phyloP scores from a whole-genome alignment of 1,140 invertebrate species.

The Steinernema khuongi region DNA sequence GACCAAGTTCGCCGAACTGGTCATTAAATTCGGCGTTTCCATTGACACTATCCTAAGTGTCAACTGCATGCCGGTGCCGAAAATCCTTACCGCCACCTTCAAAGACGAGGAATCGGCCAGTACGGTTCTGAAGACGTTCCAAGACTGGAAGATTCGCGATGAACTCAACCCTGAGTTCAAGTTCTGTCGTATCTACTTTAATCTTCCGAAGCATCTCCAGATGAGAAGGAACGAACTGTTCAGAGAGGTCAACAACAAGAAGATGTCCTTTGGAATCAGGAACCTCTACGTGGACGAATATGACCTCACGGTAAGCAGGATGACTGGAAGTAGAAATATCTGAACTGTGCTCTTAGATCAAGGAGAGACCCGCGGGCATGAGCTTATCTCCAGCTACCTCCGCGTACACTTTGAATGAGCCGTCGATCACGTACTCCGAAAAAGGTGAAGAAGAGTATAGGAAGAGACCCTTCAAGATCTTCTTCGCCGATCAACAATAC shows the following conservation, averaged over 20 bases:
- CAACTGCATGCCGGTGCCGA: too few relatives aligned
- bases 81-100: not conserved
- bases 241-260: not conserved
- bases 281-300: not conserved
- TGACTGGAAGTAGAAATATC: not conserved
- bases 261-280: not conserved
- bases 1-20: not conserved
- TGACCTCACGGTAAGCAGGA: not conserved
- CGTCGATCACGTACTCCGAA: too few relatives aligned
- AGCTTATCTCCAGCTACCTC: too few relatives aligned
- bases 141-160: not conserved
- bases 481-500: not conserved
- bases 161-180: not conserved
- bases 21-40: not conserved
- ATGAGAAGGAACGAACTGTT: not conserved
- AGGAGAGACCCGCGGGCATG: not conserved
- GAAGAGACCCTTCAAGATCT: not conserved
- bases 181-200: not conserved
- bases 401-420: too few relatives aligned
- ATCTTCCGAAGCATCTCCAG: not conserved
- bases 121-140: not conserved
- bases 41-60: not conserved
- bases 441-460: too few relatives aligned
- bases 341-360: not conserved
- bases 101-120: not conserved